These are phyloP conservation scores for Amorpha juglandis DNA, from an alignment of 2,888 invertebrate genomes.

Conservation along the genomic window DNA sequence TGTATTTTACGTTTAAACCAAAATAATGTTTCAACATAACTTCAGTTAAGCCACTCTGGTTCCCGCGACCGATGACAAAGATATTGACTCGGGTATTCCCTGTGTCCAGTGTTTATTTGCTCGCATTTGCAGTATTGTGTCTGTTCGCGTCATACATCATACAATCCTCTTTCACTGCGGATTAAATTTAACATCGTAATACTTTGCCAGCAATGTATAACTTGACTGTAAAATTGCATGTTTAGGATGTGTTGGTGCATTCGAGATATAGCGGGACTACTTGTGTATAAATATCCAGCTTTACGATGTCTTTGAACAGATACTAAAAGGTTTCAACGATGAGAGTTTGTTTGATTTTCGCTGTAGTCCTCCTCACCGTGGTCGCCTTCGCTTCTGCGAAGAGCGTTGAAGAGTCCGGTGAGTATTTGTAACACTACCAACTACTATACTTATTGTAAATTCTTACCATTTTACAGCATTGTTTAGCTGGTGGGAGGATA, in stretches of 20 bases:
- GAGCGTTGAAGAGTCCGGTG: constrained; percentile 36
- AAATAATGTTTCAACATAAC: too few species aligned
- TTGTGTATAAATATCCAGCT: constrained; percentile 57
- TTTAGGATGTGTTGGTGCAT: not conserved
- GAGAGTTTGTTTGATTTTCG: constrained; percentile 53
- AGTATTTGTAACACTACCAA: not conserved
- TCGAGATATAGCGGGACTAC: constrained; percentile 31
- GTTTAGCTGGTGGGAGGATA: too few species aligned
- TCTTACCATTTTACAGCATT: too few species aligned
- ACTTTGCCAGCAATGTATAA: constrained; percentile 43
- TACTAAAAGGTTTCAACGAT: constrained; percentile 49
- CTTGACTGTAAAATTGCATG: constrained; percentile 39
- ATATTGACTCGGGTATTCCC: constrained; percentile 72
- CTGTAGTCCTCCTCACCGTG: constrained; percentile 45
- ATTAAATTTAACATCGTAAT: not conserved
- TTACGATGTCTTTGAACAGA: constrained; percentile 45
- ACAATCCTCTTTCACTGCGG: constrained; percentile 24
- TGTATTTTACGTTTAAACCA: too few species aligned
- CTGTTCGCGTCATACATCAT: not conserved
- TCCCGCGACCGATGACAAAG: constrained; percentile 44
- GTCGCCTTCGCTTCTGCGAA: constrained; percentile 36
- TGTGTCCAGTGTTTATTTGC: constrained; percentile 59
- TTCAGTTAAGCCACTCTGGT: too few species aligned
- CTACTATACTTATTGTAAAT: not conserved
- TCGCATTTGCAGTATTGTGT: constrained; percentile 26